Evolutionary conservation across 2,797 vertebrate genomes (phyloP), one percentile per base, ranked within the genome.

Genomic region (Emydoidea blandingii): DNA sequence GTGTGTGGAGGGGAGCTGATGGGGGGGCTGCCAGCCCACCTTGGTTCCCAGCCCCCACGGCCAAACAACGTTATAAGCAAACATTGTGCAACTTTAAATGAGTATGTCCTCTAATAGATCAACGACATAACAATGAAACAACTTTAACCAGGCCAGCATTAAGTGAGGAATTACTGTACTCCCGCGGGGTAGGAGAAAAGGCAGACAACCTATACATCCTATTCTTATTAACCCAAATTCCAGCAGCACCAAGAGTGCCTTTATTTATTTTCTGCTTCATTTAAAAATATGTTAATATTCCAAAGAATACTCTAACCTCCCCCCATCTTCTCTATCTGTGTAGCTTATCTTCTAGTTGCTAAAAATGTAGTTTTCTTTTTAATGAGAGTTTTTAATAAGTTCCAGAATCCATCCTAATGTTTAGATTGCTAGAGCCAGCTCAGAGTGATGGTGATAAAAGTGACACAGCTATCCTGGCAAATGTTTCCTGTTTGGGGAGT

Each of bases 251-350:
- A 21, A 23, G 19, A 21, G 8, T 72, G 65, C 14, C 54, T 89
- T 34, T 72, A 37, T 90, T n/a, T 57, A 83, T 84, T 81, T 83
- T 72, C 80, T 83, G 10, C 86, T 29, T 92, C 85, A 57, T 79
- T 95, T 97, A 91, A 80, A 92, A 56, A 79, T 49, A 85, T 14
- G 86, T 16, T 87, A 84, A 37, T 86, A 56, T 86, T 92, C 34
- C 49, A 79, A 91, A 91, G 41, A 79, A 83, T 49, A 4, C 41
- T 44, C 49, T 68, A 49, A 90, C 87, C 23, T 27, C 65, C 23
- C 8, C 37, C 5, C 8, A 41, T 74, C 23, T 62, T 81, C 34
- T 88, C 15, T 47, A 56, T 44, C 59, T 86, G 65, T 90, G 82
- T 74, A 29, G 9, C n/a, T 81, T 3, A 1, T 85, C 87, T 86